Evolutionary conservation across 2,113 vertebrate genomes (phyloP), one percentile per base, ranked within the genome.

Genomic region (Micromys minutus): DNA sequence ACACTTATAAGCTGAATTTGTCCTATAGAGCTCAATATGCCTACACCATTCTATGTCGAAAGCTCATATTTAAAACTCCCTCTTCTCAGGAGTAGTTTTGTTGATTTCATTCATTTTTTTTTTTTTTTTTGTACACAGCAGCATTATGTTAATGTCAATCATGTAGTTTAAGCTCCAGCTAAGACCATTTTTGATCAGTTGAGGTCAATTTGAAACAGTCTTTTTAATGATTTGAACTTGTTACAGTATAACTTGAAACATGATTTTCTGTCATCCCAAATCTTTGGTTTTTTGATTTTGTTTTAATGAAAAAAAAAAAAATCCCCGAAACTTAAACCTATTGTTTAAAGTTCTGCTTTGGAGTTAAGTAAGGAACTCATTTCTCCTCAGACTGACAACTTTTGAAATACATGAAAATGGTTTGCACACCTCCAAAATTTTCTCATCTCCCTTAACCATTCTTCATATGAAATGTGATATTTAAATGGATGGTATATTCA

Each of bases 391-490:
- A 89, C 1, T 5, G 83, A 71, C 52, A 93, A 34, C 29, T 96
- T 84, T 93, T 91, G 74, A 91, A 93, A 93, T 91, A 77, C 21
- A 13, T 24, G 13, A 89, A 89, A 77, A 85, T 75, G 17, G 55
- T 75, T 95, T 89, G 17, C 47, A 83, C 81, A 22, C 13, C 65
- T 50, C 67, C 90, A 55, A 85, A 26, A 75, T 92, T 93, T 95
- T 92, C 93, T 95, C 91, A 95, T 97, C 96, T 93, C 91, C 95
- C 92, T 92, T 90, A 93, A 29, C 76, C 88, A 94, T 96, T 96
- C 85, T 96, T 97, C 94, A 93, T 61, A 69, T 96, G 92, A 96
- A 93, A 47, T 94, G 93, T 96, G 95, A 86, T 75, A 74, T 85
- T 94, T 69, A 94, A 65, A 61, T 57, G 47, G 67, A 69, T 94